Evolutionary conservation across 2,113 vertebrate species (phyloP).

Genomic region (Monarcha castaneiventris): DNA sequence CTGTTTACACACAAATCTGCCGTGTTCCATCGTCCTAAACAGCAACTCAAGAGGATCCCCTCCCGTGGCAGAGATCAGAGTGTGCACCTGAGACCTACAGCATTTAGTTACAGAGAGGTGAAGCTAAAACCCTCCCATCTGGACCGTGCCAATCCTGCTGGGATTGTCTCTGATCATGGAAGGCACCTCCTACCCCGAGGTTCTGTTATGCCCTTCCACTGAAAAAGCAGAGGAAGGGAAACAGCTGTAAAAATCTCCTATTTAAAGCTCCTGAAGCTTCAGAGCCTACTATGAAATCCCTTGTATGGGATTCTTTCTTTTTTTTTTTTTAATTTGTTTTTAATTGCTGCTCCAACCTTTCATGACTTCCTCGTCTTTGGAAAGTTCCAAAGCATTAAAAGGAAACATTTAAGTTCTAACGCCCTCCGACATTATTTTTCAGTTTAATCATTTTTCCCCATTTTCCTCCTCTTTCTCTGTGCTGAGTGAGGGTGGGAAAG

Average conservation of each 20-base stretch:
- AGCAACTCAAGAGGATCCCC: not conserved
- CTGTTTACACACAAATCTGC: not conserved
- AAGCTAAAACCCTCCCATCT: not conserved
- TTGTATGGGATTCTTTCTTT: not conserved
- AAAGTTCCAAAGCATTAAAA: conserved; percentile 57
- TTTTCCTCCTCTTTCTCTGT: conserved; percentile 39
- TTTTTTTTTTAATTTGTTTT: conserved; percentile 41
- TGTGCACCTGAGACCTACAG: not conserved
- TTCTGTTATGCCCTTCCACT: not conserved
- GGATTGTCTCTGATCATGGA: not conserved
- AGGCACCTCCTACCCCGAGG: not conserved
- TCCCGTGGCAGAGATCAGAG: not conserved
- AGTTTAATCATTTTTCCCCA: conserved; percentile 45
- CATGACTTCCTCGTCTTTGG: conserved; percentile 36
- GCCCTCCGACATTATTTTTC: conserved; percentile 35
- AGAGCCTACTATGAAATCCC: conserved; percentile 29
- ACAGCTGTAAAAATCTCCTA: conserved; percentile 51
- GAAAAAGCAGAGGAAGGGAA: conserved; percentile 14
- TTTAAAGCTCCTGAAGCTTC: conserved; percentile 41
- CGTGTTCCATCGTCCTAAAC: not conserved
- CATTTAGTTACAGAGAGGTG: not conserved
- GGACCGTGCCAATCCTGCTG: not conserved
- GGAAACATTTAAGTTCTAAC: conserved; percentile 52
- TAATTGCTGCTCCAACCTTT: conserved; percentile 46
- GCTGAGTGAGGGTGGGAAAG: conserved; percentile 37